Evolutionary conservation across 2,888 invertebrate genomes (phyloP).

Genomic region (Invenusta paracnida): DNA sequence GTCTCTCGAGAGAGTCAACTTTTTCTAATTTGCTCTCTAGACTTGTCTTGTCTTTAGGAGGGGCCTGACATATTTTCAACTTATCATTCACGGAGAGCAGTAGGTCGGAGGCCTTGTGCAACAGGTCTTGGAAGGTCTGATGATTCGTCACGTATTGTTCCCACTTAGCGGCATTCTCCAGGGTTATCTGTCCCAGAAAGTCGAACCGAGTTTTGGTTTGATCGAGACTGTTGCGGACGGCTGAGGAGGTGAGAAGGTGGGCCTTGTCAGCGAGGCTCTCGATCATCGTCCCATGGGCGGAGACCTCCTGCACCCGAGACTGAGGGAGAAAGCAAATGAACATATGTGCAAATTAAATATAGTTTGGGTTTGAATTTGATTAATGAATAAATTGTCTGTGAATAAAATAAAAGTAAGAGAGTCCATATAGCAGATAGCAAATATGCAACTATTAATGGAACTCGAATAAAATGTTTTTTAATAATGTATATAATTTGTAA

Average conservation of each 20-base stretch:
- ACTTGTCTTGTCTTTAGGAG: not conserved
- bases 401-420: too few relatives aligned
- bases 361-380: too few relatives aligned
- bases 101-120: not conserved
- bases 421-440: too few relatives aligned
- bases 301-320: not conserved
- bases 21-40: not conserved
- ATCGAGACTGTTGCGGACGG: not conserved
- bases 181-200: not conserved
- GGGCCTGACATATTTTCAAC: not conserved
- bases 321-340: not conserved
- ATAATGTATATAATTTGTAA: not conserved
- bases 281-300: not conserved
- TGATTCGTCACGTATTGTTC: not conserved
- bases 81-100: not conserved
- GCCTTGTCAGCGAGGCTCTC: constrained; percentile 14
- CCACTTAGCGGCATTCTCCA: not conserved
- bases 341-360: too few relatives aligned
- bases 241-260: not conserved
- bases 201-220: not conserved
- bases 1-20: not conserved
- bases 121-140: not conserved
- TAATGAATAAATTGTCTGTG: too few relatives aligned
- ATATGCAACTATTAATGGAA: too few relatives aligned
- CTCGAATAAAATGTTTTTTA: not conserved